These are phyloP conservation scores for Cotesia chilonis DNA, from an alignment of 1,140 invertebrate genomes.

Conservation along the genomic window DNA sequence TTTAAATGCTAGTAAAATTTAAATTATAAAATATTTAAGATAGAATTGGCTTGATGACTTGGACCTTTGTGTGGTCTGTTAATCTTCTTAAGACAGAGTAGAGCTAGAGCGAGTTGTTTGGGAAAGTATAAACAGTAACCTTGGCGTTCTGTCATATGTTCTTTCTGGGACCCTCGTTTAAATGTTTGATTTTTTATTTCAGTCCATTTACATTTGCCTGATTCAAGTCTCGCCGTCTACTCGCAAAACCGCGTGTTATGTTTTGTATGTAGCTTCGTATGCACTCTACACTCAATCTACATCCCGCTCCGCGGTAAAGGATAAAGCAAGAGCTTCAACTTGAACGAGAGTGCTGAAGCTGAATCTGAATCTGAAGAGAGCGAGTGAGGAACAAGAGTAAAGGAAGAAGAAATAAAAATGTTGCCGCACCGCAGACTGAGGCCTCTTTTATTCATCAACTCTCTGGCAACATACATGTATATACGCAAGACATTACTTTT, in stretches of 20 bases:
- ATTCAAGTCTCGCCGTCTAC: conserved; percentile 15
- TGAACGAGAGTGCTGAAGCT: too few species aligned
- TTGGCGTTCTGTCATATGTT: neutral
- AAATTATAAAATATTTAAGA: neutral
- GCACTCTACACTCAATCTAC: conserved; percentile 4
- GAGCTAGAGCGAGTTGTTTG: neutral
- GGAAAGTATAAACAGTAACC: conserved; percentile 11
- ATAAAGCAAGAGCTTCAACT: conserved; percentile 1
- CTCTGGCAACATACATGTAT: neutral
- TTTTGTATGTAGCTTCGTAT: too few species aligned
- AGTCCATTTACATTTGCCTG: conserved; percentile 2
- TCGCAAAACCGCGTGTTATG: conserved; percentile 5
- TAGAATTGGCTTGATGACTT: neutral
- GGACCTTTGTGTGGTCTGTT: neutral
- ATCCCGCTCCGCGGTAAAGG: neutral
- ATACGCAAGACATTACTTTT: conserved; percentile 10
- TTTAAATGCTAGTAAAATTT: neutral
- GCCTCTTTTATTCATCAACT: conserved; percentile 26
- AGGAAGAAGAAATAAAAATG: conserved; percentile 10
- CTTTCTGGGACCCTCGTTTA: neutral
- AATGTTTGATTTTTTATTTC: conserved; percentile 16
- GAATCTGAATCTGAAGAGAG: too few species aligned
- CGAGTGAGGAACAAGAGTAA: neutral
- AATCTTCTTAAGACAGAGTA: neutral
- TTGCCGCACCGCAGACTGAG: conserved; percentile 7